Evolutionary conservation across 2,113 vertebrate species (phyloP).

Genomic region (Mustelus asterias): DNA sequence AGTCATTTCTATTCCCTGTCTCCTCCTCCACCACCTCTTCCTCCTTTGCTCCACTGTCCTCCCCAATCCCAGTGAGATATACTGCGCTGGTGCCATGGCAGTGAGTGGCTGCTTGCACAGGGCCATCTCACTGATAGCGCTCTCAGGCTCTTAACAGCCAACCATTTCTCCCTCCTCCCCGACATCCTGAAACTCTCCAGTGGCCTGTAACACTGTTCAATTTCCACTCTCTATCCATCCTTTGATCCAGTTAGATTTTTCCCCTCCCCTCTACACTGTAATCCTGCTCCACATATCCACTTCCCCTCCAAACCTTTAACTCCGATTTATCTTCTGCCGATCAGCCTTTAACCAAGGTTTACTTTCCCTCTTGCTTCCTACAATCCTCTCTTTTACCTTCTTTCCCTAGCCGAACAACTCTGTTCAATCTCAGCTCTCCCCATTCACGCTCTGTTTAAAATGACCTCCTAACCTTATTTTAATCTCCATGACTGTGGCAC

Average conservation of each 20-base stretch:
- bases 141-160: background rate
- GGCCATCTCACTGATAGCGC: background rate
- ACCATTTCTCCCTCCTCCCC: background rate
- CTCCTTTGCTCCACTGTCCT: too few relatives aligned
- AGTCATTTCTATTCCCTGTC: background rate
- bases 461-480: background rate
- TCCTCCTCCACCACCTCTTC: background rate
- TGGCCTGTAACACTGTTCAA: background rate
- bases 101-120: background rate
- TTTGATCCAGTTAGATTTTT: background rate
- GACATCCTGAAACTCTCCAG: background rate
- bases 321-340: background rate
- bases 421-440: background rate
- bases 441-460: background rate
- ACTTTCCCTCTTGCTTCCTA: background rate
- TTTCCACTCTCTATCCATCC: background rate
- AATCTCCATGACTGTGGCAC: background rate
- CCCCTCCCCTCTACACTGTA: background rate
- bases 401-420: background rate
- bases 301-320: background rate
- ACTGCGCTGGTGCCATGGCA: background rate
- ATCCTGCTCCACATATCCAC: background rate
- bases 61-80: background rate
- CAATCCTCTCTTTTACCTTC: background rate
- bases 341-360: background rate